Conservation (phyloP, 2,113 vertebrate genomes). For the Rattus norvegicus region GRCr8 NC_086026.1:124378501-124379000, state of each 20-base stretch:
- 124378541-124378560: neutral
- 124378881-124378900: neutral
- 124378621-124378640: neutral
- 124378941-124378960: neutral
- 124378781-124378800: neutral
- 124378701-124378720: neutral
- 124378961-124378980: neutral
- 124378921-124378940: neutral
- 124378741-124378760: neutral
- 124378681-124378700: neutral
- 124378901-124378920: neutral
- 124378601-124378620: too few species aligned
- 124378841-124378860: neutral
- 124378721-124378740: neutral
- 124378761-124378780: neutral
- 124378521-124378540: neutral
- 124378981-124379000: conserved; percentile 24
- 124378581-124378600: neutral
- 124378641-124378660: neutral
- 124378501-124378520: neutral
- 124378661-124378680: neutral
- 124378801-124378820: neutral
- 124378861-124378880: neutral
- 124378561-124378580: neutral
- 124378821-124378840: neutral